These are phyloP conservation scores for Salvelinus fontinalis DNA, from an alignment of 2,113 vertebrate genomes.

Conservation along the genomic window DNA sequence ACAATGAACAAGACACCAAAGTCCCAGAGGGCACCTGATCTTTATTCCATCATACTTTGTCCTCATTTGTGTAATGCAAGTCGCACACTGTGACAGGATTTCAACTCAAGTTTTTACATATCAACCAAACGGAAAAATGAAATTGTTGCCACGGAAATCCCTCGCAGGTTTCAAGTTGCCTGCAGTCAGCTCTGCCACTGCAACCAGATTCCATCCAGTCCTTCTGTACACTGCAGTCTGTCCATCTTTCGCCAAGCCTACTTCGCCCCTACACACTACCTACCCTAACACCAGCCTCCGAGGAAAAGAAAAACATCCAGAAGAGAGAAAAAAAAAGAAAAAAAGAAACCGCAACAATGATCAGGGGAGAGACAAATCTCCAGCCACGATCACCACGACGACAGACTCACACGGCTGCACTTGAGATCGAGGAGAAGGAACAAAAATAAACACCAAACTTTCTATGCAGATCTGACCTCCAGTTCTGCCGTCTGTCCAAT, in stretches of 20 bases:
- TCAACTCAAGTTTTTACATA: slow-evolving; percentile 36
- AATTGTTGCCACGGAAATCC: slow-evolving; percentile 35
- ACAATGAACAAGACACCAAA: slow-evolving; percentile 8
- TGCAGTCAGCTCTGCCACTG: slow-evolving; percentile 30
- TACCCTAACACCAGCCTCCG: slow-evolving; percentile 24
- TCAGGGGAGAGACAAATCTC: slow-evolving; percentile 28
- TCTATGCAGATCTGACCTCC: slow-evolving; percentile 33
- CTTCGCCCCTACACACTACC: slow-evolving; percentile 21
- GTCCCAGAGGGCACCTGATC: slow-evolving; percentile 37
- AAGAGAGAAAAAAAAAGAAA: slow-evolving; percentile 12
- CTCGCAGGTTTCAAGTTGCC: slow-evolving; percentile 45
- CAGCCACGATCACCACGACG: slow-evolving; percentile 47
- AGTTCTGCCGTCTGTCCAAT: slow-evolving; percentile 24
- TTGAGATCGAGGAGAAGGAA: slow-evolving; percentile 16
- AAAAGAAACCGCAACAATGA: slow-evolving; percentile 26
- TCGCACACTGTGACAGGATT: slow-evolving; percentile 55
- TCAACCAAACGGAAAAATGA: not conserved
- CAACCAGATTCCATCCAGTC: slow-evolving; percentile 32
- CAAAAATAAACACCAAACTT: slow-evolving; percentile 27
- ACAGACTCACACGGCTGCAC: slow-evolving; percentile 39
- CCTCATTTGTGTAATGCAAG: slow-evolving; percentile 50
- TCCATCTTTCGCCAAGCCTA: slow-evolving; percentile 25
- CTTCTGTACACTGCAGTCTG: slow-evolving; percentile 1
- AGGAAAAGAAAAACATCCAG: slow-evolving; percentile 23
- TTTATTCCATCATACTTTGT: slow-evolving; percentile 49